A percentile compares a stretch with the other conserved stretches of the same genome.
These are phyloP conservation scores for Pocota personata DNA, from an alignment of 2,888 invertebrate species.

Conservation along the genomic window DNA sequence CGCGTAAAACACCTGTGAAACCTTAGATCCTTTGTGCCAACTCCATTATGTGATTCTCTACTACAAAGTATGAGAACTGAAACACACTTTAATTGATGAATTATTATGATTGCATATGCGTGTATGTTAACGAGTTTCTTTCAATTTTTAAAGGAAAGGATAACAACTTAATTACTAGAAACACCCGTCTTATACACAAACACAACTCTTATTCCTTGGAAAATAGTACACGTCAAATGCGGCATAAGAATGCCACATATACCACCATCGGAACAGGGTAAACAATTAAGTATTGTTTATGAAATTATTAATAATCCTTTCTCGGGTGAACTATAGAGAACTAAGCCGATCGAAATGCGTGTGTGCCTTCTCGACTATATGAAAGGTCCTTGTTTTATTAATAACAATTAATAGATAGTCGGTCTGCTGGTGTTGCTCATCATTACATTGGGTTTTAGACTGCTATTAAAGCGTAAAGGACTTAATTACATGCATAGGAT, in stretches of 20 bases:
- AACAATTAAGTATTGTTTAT: constrained; percentile 8
- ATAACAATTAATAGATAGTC: constrained; percentile 39
- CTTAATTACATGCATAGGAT: constrained; percentile 20
- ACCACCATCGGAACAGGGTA: background rate
- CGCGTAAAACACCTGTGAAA: background rate
- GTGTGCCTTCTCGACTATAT: background rate
- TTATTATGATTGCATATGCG: constrained; percentile 39
- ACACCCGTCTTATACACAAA: background rate
- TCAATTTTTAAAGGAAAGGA: constrained; percentile 2
- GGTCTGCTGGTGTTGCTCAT: constrained; percentile 35
- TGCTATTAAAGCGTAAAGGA: constrained; percentile 30
- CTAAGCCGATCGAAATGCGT: background rate
- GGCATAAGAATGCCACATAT: background rate
- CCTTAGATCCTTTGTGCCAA: background rate
- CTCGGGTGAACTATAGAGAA: background rate
- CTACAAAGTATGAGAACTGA: constrained; percentile 26
- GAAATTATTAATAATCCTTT: constrained; percentile 21
- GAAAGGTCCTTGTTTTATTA: constrained; percentile 35
- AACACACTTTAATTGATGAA: constrained; percentile 44
- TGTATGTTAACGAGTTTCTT: constrained; percentile 3
- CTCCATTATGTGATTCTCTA: background rate
- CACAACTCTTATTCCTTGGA: background rate
- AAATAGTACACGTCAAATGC: background rate
- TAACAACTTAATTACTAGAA: constrained; percentile 17
- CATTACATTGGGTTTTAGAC: constrained; percentile 8